phyloP scores from a whole-genome alignment of 1,140 invertebrate genomes.

The Drosophila nebulosa region DNA sequence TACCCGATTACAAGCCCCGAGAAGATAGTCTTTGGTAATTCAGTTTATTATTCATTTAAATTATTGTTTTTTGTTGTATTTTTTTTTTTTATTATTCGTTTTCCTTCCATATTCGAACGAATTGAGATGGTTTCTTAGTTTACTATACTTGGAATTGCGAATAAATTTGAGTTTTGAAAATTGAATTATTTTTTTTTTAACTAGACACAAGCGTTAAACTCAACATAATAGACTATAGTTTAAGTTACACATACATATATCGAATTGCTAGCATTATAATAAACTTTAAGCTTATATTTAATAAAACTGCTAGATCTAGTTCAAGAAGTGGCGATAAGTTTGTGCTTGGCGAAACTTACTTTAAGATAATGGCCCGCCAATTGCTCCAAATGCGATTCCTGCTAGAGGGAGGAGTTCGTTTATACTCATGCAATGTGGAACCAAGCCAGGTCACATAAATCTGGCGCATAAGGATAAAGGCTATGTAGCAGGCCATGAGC shows the following conservation, averaged over 20 bases:
- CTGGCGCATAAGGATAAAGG: slow-evolving; percentile 51
- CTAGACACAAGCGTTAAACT: slow-evolving; percentile 21
- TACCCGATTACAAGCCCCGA: slow-evolving; percentile 84
- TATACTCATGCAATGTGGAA: slow-evolving; percentile 73
- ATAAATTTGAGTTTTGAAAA: slow-evolving; percentile 18
- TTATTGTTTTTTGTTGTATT: slow-evolving; percentile 12
- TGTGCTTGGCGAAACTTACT: slow-evolving; percentile 10
- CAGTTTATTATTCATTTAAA: slow-evolving; percentile 42
- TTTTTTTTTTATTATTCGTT: slow-evolving; percentile 17
- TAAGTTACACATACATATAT: not conserved
- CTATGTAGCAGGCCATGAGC: slow-evolving; percentile 54
- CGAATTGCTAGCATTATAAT: not conserved
- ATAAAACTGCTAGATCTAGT: slow-evolving; percentile 31
- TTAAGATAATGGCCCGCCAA: slow-evolving; percentile 59
- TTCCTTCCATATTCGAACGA: not conserved
- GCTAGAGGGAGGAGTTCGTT: slow-evolving; percentile 35
- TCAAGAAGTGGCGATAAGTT: slow-evolving; percentile 33
- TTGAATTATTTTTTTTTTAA: slow-evolving; percentile 5
- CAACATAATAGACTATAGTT: slow-evolving; percentile 22
- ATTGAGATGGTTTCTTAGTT: not conserved
- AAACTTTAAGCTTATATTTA: slow-evolving; percentile 17
- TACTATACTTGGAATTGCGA: not conserved
- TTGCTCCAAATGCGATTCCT: slow-evolving; percentile 62
- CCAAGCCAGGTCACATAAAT: slow-evolving; percentile 58
- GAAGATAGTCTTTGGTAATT: slow-evolving; percentile 76